phyloP scores from a whole-genome alignment of 2,797 vertebrate species.

The Lithobates sylvaticus region DNA sequence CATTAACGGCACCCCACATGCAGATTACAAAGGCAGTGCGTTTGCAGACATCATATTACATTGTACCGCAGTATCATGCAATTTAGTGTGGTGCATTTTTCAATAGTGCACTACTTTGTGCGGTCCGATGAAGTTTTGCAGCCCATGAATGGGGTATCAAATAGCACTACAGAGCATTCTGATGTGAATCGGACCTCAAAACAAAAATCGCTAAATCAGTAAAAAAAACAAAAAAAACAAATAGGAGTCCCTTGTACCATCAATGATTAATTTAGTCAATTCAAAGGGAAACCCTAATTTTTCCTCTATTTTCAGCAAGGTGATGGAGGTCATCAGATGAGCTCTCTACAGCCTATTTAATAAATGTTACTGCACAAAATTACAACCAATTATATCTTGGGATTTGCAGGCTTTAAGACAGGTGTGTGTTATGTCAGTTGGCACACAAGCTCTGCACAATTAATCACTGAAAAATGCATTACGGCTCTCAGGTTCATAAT shows the following conservation, averaged over 20 bases:
- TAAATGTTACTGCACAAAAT: slow-evolving; percentile 41
- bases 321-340: slow-evolving; percentile 10
- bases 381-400: slow-evolving; percentile 24
- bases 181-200: no score
- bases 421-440: slow-evolving; percentile 2
- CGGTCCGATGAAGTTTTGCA: no score
- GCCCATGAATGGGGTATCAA: no score
- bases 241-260: not conserved
- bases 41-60: no score
- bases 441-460: slow-evolving; percentile 25
- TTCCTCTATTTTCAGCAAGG: not conserved
- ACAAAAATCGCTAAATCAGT: not conserved
- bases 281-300: not conserved
- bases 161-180: no score
- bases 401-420: slow-evolving; percentile 12
- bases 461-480: slow-evolving; percentile 52
- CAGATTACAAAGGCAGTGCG: no score
- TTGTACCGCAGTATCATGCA: no score
- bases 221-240: not conserved
- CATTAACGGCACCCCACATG: no score
- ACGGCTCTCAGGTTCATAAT: slow-evolving; percentile 21
- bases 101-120: no score
- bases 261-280: not conserved
- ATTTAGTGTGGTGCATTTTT: no score
- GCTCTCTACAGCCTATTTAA: not conserved